These are phyloP conservation scores for Ibycter americanus DNA, from an alignment of 2,797 vertebrate species.

Conservation along the genomic window DNA sequence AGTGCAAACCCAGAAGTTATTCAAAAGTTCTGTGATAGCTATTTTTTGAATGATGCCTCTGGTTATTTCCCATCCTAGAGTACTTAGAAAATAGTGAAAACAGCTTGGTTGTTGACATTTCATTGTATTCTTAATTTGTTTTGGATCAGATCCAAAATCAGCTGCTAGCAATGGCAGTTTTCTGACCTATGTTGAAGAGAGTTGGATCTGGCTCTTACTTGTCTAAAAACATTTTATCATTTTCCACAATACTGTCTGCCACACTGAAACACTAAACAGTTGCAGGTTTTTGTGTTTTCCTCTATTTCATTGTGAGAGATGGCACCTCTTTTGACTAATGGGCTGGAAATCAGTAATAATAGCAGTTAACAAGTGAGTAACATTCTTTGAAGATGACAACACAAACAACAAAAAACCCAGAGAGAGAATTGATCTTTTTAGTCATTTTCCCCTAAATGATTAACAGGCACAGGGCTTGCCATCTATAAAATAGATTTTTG, in stretches of 20 bases:
- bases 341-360: neutral
- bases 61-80: neutral
- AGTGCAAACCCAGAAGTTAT: neutral
- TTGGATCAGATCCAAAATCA: neutral
- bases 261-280: neutral
- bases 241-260: neutral
- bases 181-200: neutral
- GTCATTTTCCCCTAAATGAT: neutral
- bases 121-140: neutral
- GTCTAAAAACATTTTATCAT: neutral
- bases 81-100: neutral
- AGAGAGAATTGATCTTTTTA: neutral
- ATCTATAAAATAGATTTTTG: neutral
- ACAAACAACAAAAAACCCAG: neutral
- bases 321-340: neutral
- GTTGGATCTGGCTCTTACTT: neutral
- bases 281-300: neutral
- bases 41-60: neutral
- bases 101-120: neutral
- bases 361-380: neutral
- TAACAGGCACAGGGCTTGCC: neutral
- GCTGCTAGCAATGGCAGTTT: neutral
- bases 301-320: neutral
- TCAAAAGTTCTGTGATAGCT: neutral
- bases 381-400: neutral